Base-by-base conservation (phyloP, 2,113 vertebrate genomes). In the Otus sunia region DNA sequence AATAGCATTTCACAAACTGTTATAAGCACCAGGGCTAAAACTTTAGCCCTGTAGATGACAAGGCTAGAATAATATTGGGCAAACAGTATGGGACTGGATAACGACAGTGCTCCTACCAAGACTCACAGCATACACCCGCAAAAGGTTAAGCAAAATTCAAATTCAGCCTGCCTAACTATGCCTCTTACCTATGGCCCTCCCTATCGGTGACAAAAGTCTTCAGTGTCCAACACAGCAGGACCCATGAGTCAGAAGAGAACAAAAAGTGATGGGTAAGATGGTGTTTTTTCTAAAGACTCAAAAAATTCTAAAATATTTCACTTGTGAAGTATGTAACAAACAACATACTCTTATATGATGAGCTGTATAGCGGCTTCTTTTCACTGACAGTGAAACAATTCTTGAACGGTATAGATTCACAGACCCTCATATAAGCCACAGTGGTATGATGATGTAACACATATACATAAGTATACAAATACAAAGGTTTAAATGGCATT, bases 381-480 rank as follows among this genome's bases (percentile, higher is more conserved):
- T 56, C 53, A 37, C 37, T n/a, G n/a, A 8, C 26, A 67, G 49
- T 14, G 34, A n/a, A 91, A 64, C 11, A 59, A 25, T 14, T 72
- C 53, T 79, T 79, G 16, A 64, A 21, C 4, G 5, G 15, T 18
- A 50, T 4, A 47, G 23, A 18, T 32, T 37, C 67, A 34, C 23
- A 15, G 11, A 25, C 3, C 16, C 22, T 30, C 45, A 8, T 4
- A 37, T 5, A 19, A 85, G 22, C 12, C 55, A 9, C 29, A 50
- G 25, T 13, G 17, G 29, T 58, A 74, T 41, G 69, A 53, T 1
- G 1, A 13, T 21, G 25, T 39, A 36, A 43, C 43, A 18, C 12
- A 29, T 27, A 36, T 23, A 39, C 0, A 0, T 30, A 62, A 3
- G 0, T 25, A 32, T 30, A 34, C 23, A 53, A 66, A 45, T 7